A percentile compares a stretch with the other conserved stretches of the same genome.
Evolutionary conservation across 2,113 vertebrate genomes (phyloP).

Genomic region (Eptatretus burgeri): DNA sequence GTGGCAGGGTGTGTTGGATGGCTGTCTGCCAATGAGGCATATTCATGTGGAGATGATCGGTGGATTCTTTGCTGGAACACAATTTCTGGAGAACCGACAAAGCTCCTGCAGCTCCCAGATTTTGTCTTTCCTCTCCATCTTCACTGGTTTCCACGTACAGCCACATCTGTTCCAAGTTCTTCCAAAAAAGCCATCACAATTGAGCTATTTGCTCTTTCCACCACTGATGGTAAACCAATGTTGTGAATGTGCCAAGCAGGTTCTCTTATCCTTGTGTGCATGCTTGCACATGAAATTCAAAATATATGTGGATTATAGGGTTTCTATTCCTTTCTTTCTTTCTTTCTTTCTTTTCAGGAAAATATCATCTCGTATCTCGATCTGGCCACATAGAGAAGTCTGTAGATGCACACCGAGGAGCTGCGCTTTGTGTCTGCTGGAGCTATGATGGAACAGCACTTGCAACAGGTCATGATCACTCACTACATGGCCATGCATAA

Average conservation of each 20-base stretch:
- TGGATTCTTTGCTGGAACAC: constrained; percentile 69
- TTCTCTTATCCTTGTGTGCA: neutral
- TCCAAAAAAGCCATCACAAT: constrained; percentile 46
- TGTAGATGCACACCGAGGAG: constrained; percentile 64
- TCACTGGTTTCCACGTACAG: constrained; percentile 62
- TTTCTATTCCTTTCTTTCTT: constrained; percentile 9
- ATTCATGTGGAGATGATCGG: constrained; percentile 76
- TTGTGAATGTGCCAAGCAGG: neutral
- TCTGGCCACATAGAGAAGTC: constrained; percentile 66
- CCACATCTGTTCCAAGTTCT: constrained; percentile 14
- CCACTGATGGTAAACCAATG: constrained; percentile 42
- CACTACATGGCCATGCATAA: no score
- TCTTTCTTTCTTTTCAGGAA: constrained; percentile 24
- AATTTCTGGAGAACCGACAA: constrained; percentile 34
- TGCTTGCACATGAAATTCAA: neutral
- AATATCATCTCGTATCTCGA: constrained; percentile 64
- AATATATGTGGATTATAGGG: neutral
- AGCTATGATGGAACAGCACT: constrained; percentile 73
- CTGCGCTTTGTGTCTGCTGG: constrained; percentile 65
- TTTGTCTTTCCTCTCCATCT: constrained; percentile 56
- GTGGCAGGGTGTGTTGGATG: constrained; percentile 76
- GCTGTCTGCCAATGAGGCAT: constrained; percentile 67
- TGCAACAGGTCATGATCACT: constrained; percentile 36
- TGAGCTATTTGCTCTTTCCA: constrained; percentile 61
- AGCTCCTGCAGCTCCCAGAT: constrained; percentile 39